A percentile compares a stretch with the other conserved stretches of the same genome.
phyloP scores from a whole-genome alignment of 2,113 vertebrate genomes.

The Dendrocopos noguchii region DNA sequence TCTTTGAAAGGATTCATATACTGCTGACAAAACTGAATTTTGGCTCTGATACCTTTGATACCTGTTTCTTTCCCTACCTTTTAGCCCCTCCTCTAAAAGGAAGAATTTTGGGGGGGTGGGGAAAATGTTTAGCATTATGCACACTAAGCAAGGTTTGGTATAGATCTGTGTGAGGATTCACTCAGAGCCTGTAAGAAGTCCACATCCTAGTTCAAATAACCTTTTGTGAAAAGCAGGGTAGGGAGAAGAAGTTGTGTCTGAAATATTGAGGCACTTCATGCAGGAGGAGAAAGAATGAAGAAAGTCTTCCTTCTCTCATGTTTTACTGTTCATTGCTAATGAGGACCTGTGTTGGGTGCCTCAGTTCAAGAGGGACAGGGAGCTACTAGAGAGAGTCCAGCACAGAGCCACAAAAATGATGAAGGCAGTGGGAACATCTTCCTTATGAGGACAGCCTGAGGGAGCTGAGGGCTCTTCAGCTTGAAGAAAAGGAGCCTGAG shows the following conservation, averaged over 20 bases:
- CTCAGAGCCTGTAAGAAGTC: neutral
- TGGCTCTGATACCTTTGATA: neutral
- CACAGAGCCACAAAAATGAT: too few species aligned
- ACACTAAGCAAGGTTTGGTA: neutral
- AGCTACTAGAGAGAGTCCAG: too few species aligned
- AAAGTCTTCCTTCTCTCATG: neutral
- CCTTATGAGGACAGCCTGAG: too few species aligned
- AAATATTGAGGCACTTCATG: neutral
- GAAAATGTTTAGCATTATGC: neutral
- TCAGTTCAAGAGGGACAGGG: too few species aligned
- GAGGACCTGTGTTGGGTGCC: too few species aligned
- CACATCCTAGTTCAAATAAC: neutral
- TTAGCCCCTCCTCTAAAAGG: neutral
- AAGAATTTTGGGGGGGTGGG: fast-evolving
- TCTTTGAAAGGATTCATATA: neutral
- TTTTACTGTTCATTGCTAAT: neutral
- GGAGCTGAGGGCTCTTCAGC: too few species aligned
- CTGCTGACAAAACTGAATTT: neutral
- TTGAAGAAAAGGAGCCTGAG: too few species aligned
- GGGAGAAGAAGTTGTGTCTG: neutral
- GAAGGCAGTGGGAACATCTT: too few species aligned
- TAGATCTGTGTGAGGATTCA: neutral
- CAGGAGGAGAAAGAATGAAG: neutral
- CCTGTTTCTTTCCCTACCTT: neutral
- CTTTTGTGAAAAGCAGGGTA: neutral